Base-by-base conservation (phyloP, 2,888 invertebrate species). In the Halictus quadricinctus region DNA sequence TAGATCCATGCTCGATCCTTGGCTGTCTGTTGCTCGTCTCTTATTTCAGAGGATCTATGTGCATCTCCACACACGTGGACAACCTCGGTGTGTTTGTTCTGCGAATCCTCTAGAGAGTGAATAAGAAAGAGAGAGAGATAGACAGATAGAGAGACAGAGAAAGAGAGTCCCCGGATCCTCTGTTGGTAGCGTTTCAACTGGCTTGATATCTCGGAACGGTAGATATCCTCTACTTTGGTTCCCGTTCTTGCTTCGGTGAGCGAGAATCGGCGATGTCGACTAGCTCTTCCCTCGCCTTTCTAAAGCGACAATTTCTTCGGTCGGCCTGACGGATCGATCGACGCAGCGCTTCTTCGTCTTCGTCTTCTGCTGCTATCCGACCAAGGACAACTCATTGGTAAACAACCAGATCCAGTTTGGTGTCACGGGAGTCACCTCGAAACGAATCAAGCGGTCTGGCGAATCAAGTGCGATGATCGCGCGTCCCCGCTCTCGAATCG, bases 1-100 rank as follows among this genome's bases (percentile, higher is more conserved):
- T 79, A 96, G 95, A 94, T 96, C 96, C 96, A 96, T 96, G 50
- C 0, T 74, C 8, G 48, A 12, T 36, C 10, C 12, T 41, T 29
- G 0, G 74, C 8, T 66, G 21, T 58, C 29, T 2, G n/a, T 54
- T 15, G 54, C 21, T 36, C n/a, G n/a, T 58, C 12, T 58, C 50
- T 69, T 15, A n/a, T 12, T 29, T 43, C 60, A 18, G 21, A 29
- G 75, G 50, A 76, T 54, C 29, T 74, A 25, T 74, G 69, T 21
- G 69, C 69, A 69, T 86, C 21, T 66, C 58, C 25, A 21, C 58
- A 41, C 48, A 21, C 54, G 78, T 73, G 25, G 66, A 43, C 36
- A 69, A n/a, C 70, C 41, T 69, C 18, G 41, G 41, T 69, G 18
- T 36, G 15, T 29, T 18, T 29, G 29, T 54, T 58, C 58, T 8